Conservation (phyloP, 2,797 vertebrate genomes). For the Acanthurus lineatus region DNA sequence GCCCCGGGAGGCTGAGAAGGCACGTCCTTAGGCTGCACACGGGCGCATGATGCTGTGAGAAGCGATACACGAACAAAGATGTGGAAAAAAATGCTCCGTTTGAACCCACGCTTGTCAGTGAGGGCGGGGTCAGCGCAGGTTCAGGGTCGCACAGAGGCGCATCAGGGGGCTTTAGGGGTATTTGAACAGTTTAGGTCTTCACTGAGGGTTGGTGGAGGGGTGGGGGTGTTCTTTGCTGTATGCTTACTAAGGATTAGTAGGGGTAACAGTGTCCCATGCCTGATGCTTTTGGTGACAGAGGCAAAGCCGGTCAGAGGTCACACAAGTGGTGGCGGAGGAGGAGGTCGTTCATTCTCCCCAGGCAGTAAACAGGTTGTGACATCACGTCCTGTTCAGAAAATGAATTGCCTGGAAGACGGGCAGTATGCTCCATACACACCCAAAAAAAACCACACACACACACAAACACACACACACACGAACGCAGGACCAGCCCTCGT, state of each 20-base stretch:
- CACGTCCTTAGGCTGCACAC: conserved; percentile 52
- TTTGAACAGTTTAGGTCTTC: conserved; percentile 22
- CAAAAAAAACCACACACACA: conserved; percentile 41
- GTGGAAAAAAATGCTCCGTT: conserved; percentile 54
- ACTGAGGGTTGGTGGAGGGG: background rate
- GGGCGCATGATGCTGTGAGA: conserved; percentile 52
- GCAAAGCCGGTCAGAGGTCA: conserved; percentile 60
- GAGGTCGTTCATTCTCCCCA: conserved; percentile 42
- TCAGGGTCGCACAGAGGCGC: conserved; percentile 39
- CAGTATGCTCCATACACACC: conserved; percentile 34
- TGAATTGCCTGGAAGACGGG: conserved; percentile 63
- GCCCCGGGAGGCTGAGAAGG: conserved; percentile 61
- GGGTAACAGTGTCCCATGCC: conserved; percentile 36
- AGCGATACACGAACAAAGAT: conserved; percentile 55
- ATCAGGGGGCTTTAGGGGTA: conserved; percentile 30
- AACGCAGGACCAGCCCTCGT: conserved; percentile 11
- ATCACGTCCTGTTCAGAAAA: conserved; percentile 77
- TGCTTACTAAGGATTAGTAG: conserved; percentile 64
- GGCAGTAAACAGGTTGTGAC: conserved; percentile 86
- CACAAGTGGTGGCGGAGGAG: conserved; percentile 14
- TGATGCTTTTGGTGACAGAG: conserved; percentile 38
- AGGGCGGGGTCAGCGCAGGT: conserved; percentile 51
- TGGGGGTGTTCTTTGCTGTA: conserved; percentile 19
- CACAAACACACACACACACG: conserved; percentile 45
- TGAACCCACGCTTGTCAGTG: conserved; percentile 35